Percentiles rank a stretch among this genome's conserved stretches.
phyloP scores from a whole-genome alignment of 2,888 invertebrate species.

The Cyaniris semiargus region DNA sequence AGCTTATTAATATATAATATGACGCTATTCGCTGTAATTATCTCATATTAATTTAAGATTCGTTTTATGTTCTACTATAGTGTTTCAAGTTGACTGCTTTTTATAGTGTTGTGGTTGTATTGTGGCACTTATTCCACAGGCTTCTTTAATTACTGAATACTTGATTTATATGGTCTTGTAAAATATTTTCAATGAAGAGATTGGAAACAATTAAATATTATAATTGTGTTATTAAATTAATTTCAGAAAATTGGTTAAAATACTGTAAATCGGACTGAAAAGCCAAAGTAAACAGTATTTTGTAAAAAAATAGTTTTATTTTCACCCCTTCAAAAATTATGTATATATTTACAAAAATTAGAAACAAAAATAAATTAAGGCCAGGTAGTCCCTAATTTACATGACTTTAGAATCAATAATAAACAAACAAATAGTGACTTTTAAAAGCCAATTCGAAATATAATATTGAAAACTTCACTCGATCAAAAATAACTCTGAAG shows the following conservation, averaged over 20 bases:
- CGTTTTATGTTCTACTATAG: slow-evolving; percentile 56
- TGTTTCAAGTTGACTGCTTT: slow-evolving; percentile 52
- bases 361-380: slow-evolving; percentile 35
- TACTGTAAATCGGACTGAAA: slow-evolving; percentile 79
- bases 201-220: slow-evolving; percentile 62
- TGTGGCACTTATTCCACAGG: slow-evolving; percentile 52
- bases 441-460: no score
- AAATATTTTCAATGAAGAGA: slow-evolving; percentile 62
- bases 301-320: slow-evolving; percentile 51
- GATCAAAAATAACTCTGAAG: no score
- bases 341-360: neutral
- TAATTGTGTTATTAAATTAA: slow-evolving; percentile 73
- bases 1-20: slow-evolving; percentile 77
- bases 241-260: slow-evolving; percentile 71
- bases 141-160: slow-evolving; percentile 56
- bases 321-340: slow-evolving; percentile 22
- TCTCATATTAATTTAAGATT: slow-evolving; percentile 72
- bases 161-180: slow-evolving; percentile 56
- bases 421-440: no score
- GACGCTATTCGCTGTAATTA: slow-evolving; percentile 70
- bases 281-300: slow-evolving; percentile 81
- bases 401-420: no score
- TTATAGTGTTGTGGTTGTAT: slow-evolving; percentile 47
- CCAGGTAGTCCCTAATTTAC: no score
- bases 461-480: no score